phyloP scores from a whole-genome alignment of 2,113 vertebrate genomes.

The Uropsilus gracilis region DNA sequence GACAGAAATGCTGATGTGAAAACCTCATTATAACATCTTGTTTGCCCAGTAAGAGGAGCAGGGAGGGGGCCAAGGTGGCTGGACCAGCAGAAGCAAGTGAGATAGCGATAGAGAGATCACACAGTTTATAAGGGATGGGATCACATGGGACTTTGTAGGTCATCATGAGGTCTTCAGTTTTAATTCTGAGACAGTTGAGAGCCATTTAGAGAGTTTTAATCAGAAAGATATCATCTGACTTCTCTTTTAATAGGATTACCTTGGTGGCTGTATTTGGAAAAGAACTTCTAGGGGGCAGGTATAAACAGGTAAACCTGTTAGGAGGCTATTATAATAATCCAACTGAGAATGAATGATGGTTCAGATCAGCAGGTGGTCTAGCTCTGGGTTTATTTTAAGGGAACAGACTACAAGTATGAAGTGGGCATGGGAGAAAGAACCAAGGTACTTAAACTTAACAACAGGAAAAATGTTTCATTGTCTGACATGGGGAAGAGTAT shows the following conservation, averaged over 20 bases:
- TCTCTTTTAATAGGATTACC: constrained; percentile 6
- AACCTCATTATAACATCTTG: neutral
- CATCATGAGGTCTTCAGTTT: neutral
- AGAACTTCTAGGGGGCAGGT: neutral
- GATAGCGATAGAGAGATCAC: too few species aligned
- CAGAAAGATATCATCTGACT: neutral
- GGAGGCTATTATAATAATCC: neutral
- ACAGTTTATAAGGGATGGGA: neutral
- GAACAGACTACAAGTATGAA: constrained; percentile 2
- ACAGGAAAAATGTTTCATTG: constrained; percentile 21
- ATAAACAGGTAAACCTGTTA: constrained; percentile 8
- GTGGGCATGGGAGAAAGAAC: neutral
- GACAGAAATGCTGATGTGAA: neutral
- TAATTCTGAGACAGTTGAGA: neutral
- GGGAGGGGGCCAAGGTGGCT: neutral
- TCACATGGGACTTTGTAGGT: neutral
- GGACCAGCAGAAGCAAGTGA: neutral
- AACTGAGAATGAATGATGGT: neutral
- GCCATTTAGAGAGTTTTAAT: neutral
- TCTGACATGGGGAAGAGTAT: neutral
- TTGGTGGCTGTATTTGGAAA: constrained; percentile 20
- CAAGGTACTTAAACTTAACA: neutral
- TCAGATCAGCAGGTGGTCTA: neutral
- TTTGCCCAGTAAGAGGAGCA: neutral
- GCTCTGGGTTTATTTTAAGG: neutral